Evolutionary conservation across 1,140 invertebrate genomes (phyloP).

Genomic region (Drosophila nikananu): DNA sequence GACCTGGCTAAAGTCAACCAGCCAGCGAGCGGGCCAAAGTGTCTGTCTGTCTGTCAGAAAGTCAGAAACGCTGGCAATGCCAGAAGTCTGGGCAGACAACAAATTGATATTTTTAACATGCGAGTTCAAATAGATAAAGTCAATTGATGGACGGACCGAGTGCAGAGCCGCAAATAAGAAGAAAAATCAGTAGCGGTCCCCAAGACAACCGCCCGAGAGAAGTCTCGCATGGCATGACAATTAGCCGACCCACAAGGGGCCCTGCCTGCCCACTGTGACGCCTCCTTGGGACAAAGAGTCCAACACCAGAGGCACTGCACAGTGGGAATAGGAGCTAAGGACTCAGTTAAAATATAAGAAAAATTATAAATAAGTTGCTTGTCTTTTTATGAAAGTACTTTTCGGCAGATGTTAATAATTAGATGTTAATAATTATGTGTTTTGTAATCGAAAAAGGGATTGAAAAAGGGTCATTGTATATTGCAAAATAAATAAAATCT

Average conservation of each 20-base stretch:
- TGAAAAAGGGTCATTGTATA: neutral
- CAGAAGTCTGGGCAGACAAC: constrained; percentile 74
- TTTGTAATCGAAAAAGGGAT: neutral
- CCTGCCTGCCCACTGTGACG: constrained; percentile 68
- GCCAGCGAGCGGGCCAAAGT: constrained; percentile 33
- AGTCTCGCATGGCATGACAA: constrained; percentile 79
- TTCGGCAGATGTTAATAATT: neutral
- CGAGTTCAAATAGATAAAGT: constrained; percentile 82
- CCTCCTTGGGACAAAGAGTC: constrained; percentile 66
- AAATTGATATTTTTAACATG: constrained; percentile 83
- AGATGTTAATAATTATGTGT: no score
- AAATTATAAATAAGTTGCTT: neutral
- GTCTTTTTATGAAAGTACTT: neutral
- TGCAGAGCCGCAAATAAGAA: constrained; percentile 48
- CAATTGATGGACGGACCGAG: constrained; percentile 73
- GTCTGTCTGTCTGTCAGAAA: constrained; percentile 64
- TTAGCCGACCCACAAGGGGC: constrained; percentile 64
- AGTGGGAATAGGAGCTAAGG: constrained; percentile 2
- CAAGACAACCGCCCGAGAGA: constrained; percentile 46
- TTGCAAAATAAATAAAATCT: neutral
- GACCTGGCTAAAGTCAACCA: constrained; percentile 19
- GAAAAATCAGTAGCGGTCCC: constrained; percentile 61
- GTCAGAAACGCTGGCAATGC: constrained; percentile 32
- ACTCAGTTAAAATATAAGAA: no score
- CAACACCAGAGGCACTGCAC: constrained; percentile 15